Conservation (phyloP, 2,113 vertebrate genomes). For the Rhea americana region DNA sequence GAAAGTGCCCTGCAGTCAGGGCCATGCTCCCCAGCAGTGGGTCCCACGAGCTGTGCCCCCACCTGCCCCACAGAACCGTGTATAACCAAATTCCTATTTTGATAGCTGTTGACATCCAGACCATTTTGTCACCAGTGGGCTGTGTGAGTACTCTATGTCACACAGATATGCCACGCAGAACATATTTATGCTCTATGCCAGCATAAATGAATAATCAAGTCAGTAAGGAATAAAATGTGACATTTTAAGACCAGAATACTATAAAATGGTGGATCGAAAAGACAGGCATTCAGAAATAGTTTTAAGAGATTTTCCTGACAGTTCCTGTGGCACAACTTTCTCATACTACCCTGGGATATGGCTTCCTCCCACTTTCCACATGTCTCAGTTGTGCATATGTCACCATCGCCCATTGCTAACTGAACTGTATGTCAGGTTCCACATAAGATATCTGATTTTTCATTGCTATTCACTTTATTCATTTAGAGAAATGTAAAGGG, state of each 20-base stretch:
- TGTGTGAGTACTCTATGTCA: background rate
- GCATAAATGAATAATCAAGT: background rate
- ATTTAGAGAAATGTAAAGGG: background rate
- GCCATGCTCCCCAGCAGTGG: fast-evolving
- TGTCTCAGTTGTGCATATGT: background rate
- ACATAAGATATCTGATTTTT: background rate
- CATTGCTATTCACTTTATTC: background rate
- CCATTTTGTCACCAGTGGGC: background rate
- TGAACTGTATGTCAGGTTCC: background rate
- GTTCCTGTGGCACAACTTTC: background rate
- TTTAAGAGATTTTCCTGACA: background rate
- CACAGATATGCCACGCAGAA: no score
- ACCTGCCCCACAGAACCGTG: background rate
- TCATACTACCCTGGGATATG: background rate
- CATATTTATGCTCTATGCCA: background rate
- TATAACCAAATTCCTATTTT: background rate
- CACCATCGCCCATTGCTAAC: background rate
- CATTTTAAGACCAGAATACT: slow-evolving; percentile 32
- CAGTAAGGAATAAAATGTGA: background rate
- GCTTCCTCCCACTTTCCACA: background rate
- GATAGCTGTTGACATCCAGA: slow-evolving; percentile 22
- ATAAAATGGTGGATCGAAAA: background rate
- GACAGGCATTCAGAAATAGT: background rate
- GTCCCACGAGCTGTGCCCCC: background rate
- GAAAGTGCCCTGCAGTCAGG: background rate